Conservation (phyloP, 2,888 invertebrate species). For the Antheraea yamamai region DNA sequence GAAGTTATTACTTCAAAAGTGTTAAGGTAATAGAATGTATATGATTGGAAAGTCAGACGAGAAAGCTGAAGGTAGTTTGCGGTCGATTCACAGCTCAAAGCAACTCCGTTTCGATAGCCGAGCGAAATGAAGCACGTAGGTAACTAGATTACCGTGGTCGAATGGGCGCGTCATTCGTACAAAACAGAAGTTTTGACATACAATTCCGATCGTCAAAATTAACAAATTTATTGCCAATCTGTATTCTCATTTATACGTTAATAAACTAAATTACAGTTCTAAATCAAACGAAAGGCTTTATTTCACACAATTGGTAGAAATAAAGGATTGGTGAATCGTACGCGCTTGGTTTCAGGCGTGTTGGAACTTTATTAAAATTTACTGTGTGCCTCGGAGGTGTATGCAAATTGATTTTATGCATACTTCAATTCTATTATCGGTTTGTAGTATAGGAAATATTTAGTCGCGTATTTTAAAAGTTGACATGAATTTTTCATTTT, state of each 20-base stretch:
- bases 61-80: not conserved
- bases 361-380: not conserved
- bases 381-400: not conserved
- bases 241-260: conserved; percentile 37
- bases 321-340: conserved; percentile 32
- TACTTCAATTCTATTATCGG: not conserved
- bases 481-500: not conserved
- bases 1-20: too few relatives aligned
- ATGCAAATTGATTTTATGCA: conserved; percentile 3
- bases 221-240: conserved; percentile 32
- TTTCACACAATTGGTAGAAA: conserved; percentile 34
- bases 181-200: conserved; percentile 24
- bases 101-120: conserved; percentile 1
- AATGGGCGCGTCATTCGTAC: conserved; percentile 11
- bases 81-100: conserved; percentile 6
- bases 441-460: not conserved
- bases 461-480: not conserved
- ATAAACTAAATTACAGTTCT: conserved; percentile 44
- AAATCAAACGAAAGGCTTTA: conserved; percentile 48
- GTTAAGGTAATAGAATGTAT: not conserved
- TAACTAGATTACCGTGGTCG: conserved; percentile 11
- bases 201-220: conserved; percentile 22
- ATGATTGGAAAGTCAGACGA: not conserved
- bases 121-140: conserved; percentile 11
- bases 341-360: not conserved